phyloP scores from a whole-genome alignment of 1,140 invertebrate genomes.

The Drosophila insularis region DNA sequence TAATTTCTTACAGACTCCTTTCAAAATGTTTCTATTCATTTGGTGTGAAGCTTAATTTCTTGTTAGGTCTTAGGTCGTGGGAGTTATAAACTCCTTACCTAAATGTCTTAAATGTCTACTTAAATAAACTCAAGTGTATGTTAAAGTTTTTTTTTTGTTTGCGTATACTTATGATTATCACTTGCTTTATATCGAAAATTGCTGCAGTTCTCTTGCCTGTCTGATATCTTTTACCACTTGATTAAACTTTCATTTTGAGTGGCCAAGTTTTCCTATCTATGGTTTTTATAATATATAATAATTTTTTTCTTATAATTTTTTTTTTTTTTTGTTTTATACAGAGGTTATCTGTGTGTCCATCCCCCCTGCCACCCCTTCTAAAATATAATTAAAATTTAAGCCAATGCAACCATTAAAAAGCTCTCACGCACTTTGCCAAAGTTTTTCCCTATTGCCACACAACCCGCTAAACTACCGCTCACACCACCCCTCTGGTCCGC shows the following conservation, averaged over 20 bases:
- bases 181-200: neutral
- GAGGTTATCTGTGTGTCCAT: neutral
- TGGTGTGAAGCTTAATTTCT: too few species aligned
- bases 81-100: too few species aligned
- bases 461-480: slow-evolving; percentile 25
- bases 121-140: too few species aligned
- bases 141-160: neutral
- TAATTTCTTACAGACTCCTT: too few species aligned
- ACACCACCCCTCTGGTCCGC: slow-evolving; percentile 23
- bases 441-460: slow-evolving; percentile 25
- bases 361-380: neutral
- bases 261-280: neutral
- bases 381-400: slow-evolving; percentile 59
- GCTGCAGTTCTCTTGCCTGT: neutral
- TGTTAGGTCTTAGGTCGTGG: too few species aligned
- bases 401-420: slow-evolving; percentile 59
- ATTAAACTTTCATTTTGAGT: neutral
- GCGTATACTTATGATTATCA: neutral
- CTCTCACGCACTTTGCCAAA: slow-evolving; percentile 49
- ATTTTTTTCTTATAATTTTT: neutral
- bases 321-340: neutral
- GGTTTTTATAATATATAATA: neutral
- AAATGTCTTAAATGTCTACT: too few species aligned
- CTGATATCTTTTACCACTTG: slow-evolving; percentile 2
- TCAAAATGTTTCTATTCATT: too few species aligned